Percentiles rank a stretch among this genome's conserved stretches.
Evolutionary conservation across 2,797 vertebrate species (phyloP).

Genomic region (Mastacembelus armatus): DNA sequence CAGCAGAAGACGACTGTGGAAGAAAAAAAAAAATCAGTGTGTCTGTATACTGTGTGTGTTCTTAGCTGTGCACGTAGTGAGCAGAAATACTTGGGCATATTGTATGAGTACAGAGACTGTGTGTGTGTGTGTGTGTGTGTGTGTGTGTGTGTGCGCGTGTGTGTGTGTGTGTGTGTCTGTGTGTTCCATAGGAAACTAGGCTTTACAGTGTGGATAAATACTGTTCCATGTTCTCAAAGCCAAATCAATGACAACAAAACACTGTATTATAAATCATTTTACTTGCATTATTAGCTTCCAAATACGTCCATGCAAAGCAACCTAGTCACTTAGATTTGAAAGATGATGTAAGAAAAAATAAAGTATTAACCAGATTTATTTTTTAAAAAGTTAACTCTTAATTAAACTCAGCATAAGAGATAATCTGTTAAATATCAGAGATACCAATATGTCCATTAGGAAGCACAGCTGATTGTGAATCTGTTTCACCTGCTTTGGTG

Average conservation of each 20-base stretch:
- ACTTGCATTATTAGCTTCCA: not conserved
- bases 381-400: no score
- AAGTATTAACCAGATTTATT: no score
- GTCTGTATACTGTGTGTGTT: constrained; percentile 7
- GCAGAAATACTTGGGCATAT: constrained; percentile 4
- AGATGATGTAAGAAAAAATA: not conserved
- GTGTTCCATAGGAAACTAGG: constrained; percentile 17
- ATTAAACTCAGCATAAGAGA: no score
- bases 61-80: not conserved
- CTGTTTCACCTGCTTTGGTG: no score
- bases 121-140: constrained; percentile 1
- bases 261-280: not conserved
- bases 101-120: not conserved
- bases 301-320: not conserved
- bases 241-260: constrained; percentile 49
- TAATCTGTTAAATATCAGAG: no score
- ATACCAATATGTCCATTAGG: no score
- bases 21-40: constrained; percentile 37
- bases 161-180: constrained; percentile 15
- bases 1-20: constrained; percentile 38
- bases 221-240: constrained; percentile 46
- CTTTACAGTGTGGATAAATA: constrained; percentile 29
- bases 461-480: no score
- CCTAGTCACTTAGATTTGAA: not conserved
- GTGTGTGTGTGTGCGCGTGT: constrained; percentile 4